Percentiles rank a stretch among this genome's conserved stretches.
Evolutionary conservation across 37 sponge, comb jelly and placozoan genomes (phyloP).

Genomic region (Spongilla lacustris): DNA sequence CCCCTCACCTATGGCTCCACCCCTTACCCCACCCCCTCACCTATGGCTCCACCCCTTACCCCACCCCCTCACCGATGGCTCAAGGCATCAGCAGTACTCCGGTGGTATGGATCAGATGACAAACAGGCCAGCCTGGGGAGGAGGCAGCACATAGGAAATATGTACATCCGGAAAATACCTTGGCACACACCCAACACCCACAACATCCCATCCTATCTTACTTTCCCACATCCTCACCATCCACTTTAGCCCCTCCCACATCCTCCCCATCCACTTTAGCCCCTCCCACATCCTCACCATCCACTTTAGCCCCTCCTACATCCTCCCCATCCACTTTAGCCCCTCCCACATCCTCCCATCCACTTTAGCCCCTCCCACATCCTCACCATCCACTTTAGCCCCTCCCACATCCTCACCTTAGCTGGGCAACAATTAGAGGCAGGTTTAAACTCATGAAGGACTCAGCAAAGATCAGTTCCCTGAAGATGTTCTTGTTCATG

Average conservation of each 20-base stretch:
- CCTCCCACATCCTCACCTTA: slow-evolving; percentile 41
- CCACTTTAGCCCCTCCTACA: too few species aligned
- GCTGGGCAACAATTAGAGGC: slow-evolving; percentile 79
- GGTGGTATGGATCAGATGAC: slow-evolving; percentile 61
- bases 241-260: too few species aligned
- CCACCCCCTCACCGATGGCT: slow-evolving; percentile 43
- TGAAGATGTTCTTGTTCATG: slow-evolving; percentile 88
- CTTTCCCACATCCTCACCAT: too few species aligned
- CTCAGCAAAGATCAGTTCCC: slow-evolving; percentile 88
- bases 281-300: too few species aligned
- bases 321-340: background rate
- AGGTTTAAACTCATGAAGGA: slow-evolving; percentile 85
- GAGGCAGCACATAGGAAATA: too few species aligned
- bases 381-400: background rate
- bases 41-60: background rate
- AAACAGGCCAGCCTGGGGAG: slow-evolving; percentile 67
- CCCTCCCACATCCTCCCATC: background rate
- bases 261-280: too few species aligned
- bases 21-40: background rate
- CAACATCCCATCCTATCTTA: too few species aligned
- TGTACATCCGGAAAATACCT: too few species aligned
- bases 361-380: background rate
- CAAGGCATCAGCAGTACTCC: slow-evolving; percentile 65
- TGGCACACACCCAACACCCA: too few species aligned
- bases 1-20: background rate